These are phyloP conservation scores for Phalacrocorax pelagicus DNA, from an alignment of 2,113 vertebrate species.

Conservation along the genomic window DNA sequence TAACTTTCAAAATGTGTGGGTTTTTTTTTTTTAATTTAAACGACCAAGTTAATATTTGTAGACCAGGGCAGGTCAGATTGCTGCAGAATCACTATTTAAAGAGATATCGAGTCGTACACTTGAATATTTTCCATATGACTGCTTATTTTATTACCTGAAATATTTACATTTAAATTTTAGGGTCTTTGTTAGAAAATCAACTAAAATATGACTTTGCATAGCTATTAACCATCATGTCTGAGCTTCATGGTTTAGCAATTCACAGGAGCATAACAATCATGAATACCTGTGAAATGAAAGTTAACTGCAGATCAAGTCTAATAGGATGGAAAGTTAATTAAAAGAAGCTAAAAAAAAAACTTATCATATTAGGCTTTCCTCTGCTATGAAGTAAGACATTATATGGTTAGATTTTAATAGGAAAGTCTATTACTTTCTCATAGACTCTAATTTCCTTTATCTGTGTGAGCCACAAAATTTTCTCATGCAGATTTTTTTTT, in stretches of 20 bases:
- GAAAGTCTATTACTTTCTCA: conserved; percentile 70
- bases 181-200: conserved; percentile 2
- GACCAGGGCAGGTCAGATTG: neutral
- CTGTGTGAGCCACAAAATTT: conserved; percentile 55
- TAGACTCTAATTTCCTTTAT: conserved; percentile 76
- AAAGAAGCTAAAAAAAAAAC: conserved; percentile 68
- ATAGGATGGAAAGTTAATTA: conserved; percentile 77
- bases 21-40: no score
- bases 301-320: conserved; percentile 70
- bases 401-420: conserved; percentile 57
- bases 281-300: conserved; percentile 72
- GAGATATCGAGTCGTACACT: neutral
- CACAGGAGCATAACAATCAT: conserved; percentile 66
- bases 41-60: neutral
- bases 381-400: conserved; percentile 48
- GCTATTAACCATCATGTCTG: conserved; percentile 25
- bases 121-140: neutral
- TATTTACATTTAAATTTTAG: conserved; percentile 10
- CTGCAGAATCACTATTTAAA: neutral
- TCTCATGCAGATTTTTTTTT: conserved; percentile 42
- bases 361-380: conserved; percentile 64
- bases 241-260: conserved; percentile 44
- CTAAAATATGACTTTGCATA: neutral
- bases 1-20: neutral
- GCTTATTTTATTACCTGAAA: neutral